phyloP scores from a whole-genome alignment of 2,113 vertebrate species.

The Catharus minimus region DNA sequence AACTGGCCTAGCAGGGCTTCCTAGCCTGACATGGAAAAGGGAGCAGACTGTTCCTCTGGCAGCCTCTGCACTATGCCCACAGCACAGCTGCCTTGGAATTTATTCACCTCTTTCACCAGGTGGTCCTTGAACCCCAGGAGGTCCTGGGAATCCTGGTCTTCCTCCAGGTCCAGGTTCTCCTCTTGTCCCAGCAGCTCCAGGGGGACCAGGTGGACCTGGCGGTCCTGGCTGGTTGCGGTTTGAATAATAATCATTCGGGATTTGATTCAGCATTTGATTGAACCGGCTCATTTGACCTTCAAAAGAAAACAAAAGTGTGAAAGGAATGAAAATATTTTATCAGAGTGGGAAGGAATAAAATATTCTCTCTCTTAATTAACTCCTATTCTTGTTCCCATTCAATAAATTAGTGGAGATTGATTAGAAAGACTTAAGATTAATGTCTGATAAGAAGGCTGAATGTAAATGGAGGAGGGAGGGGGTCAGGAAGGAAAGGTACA shows the following conservation, averaged over 20 bases:
- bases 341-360: background rate
- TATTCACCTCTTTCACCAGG: constrained; percentile 88
- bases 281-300: constrained; percentile 93
- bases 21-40: background rate
- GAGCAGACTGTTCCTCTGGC: background rate
- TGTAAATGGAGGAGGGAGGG: background rate
- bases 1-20: background rate
- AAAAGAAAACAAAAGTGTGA: background rate
- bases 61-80: background rate
- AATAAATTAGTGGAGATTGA: background rate
- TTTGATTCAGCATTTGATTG: constrained; percentile 92
- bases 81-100: background rate
- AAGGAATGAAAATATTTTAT: background rate
- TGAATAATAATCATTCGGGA: constrained; percentile 88
- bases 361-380: background rate
- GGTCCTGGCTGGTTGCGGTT: constrained; percentile 88
- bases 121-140: constrained; percentile 85
- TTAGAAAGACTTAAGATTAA: background rate
- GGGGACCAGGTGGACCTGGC: constrained; percentile 82
- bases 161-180: constrained; percentile 90
- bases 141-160: constrained; percentile 89
- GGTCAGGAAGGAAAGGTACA: background rate
- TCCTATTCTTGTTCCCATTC: background rate
- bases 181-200: constrained; percentile 81
- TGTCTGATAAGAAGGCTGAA: background rate